A percentile compares a stretch with the other conserved stretches of the same genome.
phyloP scores from a whole-genome alignment of 2,797 vertebrate genomes.

The Acanthiza pusilla region DNA sequence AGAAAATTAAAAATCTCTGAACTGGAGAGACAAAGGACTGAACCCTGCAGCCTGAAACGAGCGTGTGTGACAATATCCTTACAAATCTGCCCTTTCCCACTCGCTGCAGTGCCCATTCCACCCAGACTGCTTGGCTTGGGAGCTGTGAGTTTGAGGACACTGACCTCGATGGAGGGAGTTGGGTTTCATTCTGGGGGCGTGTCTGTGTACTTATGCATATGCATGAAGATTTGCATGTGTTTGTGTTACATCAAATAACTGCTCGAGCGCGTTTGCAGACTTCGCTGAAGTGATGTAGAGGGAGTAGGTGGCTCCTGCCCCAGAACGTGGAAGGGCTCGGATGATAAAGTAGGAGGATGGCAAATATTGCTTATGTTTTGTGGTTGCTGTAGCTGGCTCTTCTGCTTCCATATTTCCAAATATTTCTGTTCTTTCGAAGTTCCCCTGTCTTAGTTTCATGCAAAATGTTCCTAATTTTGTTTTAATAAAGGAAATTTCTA shows the following conservation, averaged over 20 bases:
- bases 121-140: neutral
- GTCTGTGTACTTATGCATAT: neutral
- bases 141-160: neutral
- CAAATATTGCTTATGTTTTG: slow-evolving; percentile 8
- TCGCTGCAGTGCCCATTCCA: neutral
- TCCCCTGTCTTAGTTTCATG: rapidly evolving
- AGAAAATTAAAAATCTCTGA: rapidly evolving
- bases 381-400: neutral
- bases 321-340: neutral
- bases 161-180: neutral
- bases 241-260: neutral
- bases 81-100: neutral
- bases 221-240: neutral
- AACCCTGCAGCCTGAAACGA: neutral
- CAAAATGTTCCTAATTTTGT: neutral
- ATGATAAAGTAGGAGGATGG: neutral
- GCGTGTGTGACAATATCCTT: neutral
- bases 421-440: neutral
- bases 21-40: neutral
- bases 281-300: neutral
- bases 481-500: neutral
- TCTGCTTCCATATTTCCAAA: neutral
- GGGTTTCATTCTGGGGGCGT: neutral
- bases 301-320: slow-evolving; percentile 7
- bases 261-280: neutral